Evolutionary conservation across 2,888 invertebrate genomes (phyloP), one percentile per base, ranked within the genome.

Genomic region (Sphaerophoria rueppellii): DNA sequence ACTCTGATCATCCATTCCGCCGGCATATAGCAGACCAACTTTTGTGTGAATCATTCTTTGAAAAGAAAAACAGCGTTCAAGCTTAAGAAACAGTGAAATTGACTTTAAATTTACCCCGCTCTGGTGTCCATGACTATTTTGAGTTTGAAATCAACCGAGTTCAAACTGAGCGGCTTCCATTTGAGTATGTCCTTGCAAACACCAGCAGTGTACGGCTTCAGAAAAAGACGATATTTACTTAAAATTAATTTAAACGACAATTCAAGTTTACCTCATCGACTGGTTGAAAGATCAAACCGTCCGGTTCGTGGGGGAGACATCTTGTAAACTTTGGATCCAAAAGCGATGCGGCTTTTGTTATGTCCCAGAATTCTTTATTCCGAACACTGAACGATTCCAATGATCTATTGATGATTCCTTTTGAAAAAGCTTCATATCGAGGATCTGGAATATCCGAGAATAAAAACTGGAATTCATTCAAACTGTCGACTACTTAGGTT

Each of bases 231-330:
- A 3, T 9, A 24, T 52, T 11, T 73, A 60, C 12, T 12, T 16
- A 35, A 9, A 14, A 34, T 34, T 35, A 58, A 9, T 12, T 7
- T 40, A 63, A 46, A n/a, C 7, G 37, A 50, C 2, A 50, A 34
- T 4, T 4, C 32, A 48, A 50, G 89, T 92, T 90, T 91, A 96
- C 96, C 91, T 96, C 96, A 85, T 94, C 93, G 0, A 96, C 94
- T 0, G 99, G 99, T 90, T 99, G 99, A 91, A 99, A 99, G 89
- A 99, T 98, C 12, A 99, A 93, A 24, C 99, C 99, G 90, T 99
- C 99, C 0, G 99, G 98, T 91, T 99, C 98, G 90, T 99, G 99
- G 0, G 95, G 93, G 16, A 99, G 93, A 46, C 95, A 94, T 87
- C 95, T 95, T 0, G 96, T 95, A 92, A 99, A 99, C 89, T 97